Percentiles rank a stretch among this genome's conserved stretches.
phyloP scores from a whole-genome alignment of 2,888 invertebrate genomes.

The Parthenolecanium corni region DNA sequence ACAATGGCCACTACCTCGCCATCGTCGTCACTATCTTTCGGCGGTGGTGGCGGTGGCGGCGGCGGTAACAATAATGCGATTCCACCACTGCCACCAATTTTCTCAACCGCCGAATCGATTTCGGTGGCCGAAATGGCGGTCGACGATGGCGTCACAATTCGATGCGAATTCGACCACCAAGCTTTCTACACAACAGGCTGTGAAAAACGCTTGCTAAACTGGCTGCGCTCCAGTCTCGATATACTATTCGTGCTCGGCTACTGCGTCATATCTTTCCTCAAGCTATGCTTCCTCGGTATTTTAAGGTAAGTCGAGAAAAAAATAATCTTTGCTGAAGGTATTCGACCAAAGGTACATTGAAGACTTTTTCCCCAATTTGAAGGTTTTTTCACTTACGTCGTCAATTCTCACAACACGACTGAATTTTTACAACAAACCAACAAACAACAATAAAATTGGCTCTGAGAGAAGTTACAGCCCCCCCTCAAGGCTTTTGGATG shows the following conservation, averaged over 20 bases:
- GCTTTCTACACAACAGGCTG: slow-evolving; percentile 46
- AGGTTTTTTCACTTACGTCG: too few relatives aligned
- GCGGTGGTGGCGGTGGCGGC: too few relatives aligned
- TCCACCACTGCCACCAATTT: slow-evolving; percentile 30
- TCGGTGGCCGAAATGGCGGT: slow-evolving; percentile 11
- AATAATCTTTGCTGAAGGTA: not conserved
- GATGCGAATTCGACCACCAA: slow-evolving; percentile 4
- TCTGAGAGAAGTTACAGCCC: too few relatives aligned
- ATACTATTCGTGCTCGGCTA: slow-evolving; percentile 70
- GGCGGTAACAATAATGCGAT: slow-evolving; percentile 12
- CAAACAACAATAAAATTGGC: too few relatives aligned
- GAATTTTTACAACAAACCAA: too few relatives aligned
- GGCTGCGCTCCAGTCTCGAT: slow-evolving; percentile 68
- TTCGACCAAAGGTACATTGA: not conserved
- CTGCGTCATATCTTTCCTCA: slow-evolving; percentile 78
- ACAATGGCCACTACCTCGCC: slow-evolving; percentile 8
- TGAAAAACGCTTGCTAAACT: slow-evolving; percentile 57
- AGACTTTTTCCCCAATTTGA: too few relatives aligned
- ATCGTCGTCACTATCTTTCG: too few relatives aligned
- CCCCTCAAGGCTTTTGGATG: too few relatives aligned
- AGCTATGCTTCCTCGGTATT: slow-evolving; percentile 77
- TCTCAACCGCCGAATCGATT: slow-evolving; percentile 26
- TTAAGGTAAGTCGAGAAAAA: slow-evolving; percentile 44
- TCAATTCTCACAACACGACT: too few relatives aligned
- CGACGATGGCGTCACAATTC: slow-evolving; percentile 4